Evolutionary conservation across 2,888 invertebrate genomes (phyloP).

Genomic region (Tyria jacobaeae): DNA sequence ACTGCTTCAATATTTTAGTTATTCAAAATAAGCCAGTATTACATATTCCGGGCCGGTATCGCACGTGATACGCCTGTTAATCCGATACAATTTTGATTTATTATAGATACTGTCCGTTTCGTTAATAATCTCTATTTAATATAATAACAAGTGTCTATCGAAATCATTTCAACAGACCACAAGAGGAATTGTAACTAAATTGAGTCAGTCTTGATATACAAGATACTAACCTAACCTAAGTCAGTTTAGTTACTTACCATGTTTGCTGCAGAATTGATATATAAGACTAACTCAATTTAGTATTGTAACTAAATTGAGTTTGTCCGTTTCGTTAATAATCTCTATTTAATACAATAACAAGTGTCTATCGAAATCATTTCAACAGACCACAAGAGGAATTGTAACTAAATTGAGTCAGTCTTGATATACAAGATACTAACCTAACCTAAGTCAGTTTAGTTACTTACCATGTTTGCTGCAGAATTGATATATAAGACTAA

Average conservation of each 20-base stretch:
- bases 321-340: conserved; percentile 26
- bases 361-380: not conserved
- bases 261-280: no score
- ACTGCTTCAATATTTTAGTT: conserved; percentile 31
- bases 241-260: no score
- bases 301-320: no score
- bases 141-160: not conserved
- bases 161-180: not conserved
- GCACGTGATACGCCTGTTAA: conserved; percentile 36
- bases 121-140: conserved; percentile 27
- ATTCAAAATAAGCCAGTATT: conserved; percentile 34
- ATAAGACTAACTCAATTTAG: no score
- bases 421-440: no score
- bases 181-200: not conserved
- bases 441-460: no score
- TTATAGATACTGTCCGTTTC: conserved; percentile 21
- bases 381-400: not conserved
- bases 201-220: not conserved
- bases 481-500: no score
- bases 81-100: conserved; percentile 28
- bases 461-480: no score
- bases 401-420: not conserved
- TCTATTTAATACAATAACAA: conserved; percentile 12
- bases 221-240: no score
- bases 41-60: conserved; percentile 21